phyloP scores from a whole-genome alignment of 2,113 vertebrate genomes.

The Campylorhamphus procurvoides region DNA sequence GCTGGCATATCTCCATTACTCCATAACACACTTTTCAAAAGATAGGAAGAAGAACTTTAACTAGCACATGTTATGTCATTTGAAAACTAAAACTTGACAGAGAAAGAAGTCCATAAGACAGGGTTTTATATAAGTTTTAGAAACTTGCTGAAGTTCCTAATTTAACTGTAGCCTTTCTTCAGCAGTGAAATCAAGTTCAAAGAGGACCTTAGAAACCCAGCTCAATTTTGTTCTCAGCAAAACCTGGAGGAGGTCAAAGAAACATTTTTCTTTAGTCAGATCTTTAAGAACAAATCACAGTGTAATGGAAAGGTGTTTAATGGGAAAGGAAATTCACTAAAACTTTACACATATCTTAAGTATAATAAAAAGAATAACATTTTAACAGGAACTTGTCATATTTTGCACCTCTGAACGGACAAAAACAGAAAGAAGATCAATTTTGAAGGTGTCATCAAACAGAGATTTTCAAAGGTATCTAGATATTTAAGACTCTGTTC shows the following conservation, averaged over 20 bases:
- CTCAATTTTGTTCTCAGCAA: conserved; percentile 41
- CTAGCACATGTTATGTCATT: not conserved
- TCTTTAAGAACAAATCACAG: conserved; percentile 27
- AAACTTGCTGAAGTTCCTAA: conserved; percentile 46
- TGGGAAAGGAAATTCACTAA: not conserved
- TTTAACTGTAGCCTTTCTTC: conserved; percentile 51
- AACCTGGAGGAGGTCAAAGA: conserved; percentile 51
- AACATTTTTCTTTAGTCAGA: conserved; percentile 43
- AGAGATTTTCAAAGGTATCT: not conserved
- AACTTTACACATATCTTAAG: not conserved
- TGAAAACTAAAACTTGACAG: conserved; percentile 17
- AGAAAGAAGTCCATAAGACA: not conserved
- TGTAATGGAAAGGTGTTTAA: conserved; percentile 16
- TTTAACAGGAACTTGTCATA: not conserved
- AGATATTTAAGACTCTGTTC: not conserved
- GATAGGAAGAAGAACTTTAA: not conserved
- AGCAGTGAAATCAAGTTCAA: conserved; percentile 44
- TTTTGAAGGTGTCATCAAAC: not conserved
- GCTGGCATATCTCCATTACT: not conserved
- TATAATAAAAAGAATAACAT: not conserved
- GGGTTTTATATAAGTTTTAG: conserved; percentile 38
- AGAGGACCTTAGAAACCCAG: conserved; percentile 52
- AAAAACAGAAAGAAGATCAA: not conserved
- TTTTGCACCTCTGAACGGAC: not conserved
- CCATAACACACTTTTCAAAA: not conserved